Evolutionary conservation across 2,113 vertebrate genomes (phyloP).

Genomic region (Ahaetulla prasina): DNA sequence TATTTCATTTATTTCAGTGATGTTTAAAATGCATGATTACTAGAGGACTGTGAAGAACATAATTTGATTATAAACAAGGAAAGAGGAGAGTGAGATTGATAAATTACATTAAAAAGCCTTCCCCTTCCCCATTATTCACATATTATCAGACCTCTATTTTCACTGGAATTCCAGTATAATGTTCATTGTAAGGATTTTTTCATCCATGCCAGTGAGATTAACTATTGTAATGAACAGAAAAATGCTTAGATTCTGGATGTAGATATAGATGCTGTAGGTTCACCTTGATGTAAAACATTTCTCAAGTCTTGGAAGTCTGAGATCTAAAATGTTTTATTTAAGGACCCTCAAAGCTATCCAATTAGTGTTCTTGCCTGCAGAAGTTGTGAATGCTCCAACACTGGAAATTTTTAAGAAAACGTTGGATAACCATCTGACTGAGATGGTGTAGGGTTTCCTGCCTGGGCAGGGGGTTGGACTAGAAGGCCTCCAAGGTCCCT

Average conservation of each 20-base stretch:
- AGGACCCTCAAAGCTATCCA: background rate
- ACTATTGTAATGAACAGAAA: background rate
- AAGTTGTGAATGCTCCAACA: too few relatives aligned
- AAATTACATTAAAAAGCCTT: background rate
- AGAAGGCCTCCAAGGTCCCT: too few relatives aligned
- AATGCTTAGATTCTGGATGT: background rate
- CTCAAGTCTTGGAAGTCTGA: background rate
- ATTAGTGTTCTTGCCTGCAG: too few relatives aligned
- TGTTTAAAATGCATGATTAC: background rate
- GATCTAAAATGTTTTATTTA: background rate
- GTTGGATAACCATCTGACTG: too few relatives aligned
- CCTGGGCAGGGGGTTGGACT: too few relatives aligned
- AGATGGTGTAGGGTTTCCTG: too few relatives aligned
- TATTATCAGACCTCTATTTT: too few relatives aligned
- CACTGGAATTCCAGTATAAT: background rate
- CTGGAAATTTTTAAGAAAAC: too few relatives aligned
- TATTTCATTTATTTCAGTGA: background rate
- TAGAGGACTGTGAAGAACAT: background rate
- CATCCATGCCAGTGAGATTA: background rate
- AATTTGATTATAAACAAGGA: background rate
- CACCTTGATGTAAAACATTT: background rate
- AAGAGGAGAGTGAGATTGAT: background rate
- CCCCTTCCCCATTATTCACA: background rate
- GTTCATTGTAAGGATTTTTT: background rate
- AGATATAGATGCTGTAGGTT: background rate